Percentiles rank a stretch among this genome's conserved stretches.
Conservation (phyloP, 2,797 vertebrate genomes). For the Cynodonichthys magdalenae region DNA sequence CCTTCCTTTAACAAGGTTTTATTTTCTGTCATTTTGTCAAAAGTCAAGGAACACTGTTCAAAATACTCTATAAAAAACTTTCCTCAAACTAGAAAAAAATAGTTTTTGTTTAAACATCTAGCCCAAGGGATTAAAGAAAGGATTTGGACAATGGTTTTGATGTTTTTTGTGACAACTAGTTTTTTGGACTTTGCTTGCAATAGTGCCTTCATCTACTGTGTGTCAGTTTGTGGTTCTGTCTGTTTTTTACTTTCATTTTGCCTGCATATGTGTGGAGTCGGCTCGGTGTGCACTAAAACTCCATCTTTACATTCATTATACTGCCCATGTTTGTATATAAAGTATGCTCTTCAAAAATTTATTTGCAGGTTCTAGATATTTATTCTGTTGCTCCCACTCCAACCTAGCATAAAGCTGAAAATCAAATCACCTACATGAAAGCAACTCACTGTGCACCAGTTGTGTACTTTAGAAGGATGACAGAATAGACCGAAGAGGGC, state of each 20-base stretch:
- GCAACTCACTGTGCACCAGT: conserved; percentile 12
- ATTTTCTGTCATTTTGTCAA: conserved; percentile 22
- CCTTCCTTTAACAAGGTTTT: conserved; percentile 47
- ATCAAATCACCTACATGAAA: conserved; percentile 36
- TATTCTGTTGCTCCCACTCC: conserved; percentile 30
- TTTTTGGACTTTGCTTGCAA: conserved; percentile 83
- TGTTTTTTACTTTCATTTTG: conserved; percentile 61
- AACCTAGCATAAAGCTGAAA: conserved; percentile 49
- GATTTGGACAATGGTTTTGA: conserved; percentile 42
- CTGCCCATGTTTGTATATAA: conserved; percentile 35
- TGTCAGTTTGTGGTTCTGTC: conserved; percentile 54
- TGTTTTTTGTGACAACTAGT: conserved; percentile 73
- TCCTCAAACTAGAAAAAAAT: not conserved
- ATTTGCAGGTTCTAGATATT: conserved; percentile 29
- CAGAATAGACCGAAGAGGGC: not conserved
- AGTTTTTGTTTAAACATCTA: conserved; percentile 48
- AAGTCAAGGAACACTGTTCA: conserved; percentile 3
- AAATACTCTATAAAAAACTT: conserved; percentile 13
- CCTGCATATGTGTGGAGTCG: conserved; percentile 39
- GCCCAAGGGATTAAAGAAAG: conserved; percentile 70
- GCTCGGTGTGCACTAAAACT: conserved; percentile 45
- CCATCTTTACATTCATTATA: conserved; percentile 38
- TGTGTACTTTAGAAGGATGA: conserved; percentile 1
- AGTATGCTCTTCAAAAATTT: conserved; percentile 27
- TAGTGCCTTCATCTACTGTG: conserved; percentile 85